Percentiles rank a stretch among this genome's conserved stretches.
Evolutionary conservation across 2,113 vertebrate genomes (phyloP).

Genomic region (Progne subis): DNA sequence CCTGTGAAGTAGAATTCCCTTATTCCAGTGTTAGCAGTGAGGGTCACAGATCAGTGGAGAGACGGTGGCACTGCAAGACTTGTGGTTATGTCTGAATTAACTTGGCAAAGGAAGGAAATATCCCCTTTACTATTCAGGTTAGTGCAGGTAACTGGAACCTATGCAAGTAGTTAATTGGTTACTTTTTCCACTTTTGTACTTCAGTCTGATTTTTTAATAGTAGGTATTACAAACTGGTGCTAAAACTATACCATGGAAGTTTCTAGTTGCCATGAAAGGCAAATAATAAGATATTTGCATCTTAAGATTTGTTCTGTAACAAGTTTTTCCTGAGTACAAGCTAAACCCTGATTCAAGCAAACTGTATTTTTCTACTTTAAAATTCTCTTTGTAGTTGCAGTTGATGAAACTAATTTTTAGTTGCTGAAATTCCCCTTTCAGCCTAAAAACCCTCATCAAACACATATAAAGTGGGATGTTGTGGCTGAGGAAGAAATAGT

Average conservation of each 20-base stretch:
- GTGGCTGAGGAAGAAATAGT: neutral
- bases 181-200: neutral
- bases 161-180: neutral
- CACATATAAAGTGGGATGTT: neutral
- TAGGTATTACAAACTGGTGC: neutral
- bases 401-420: neutral
- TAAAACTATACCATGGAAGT: neutral
- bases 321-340: neutral
- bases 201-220: neutral
- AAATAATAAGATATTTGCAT: neutral
- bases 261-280: neutral
- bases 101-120: neutral
- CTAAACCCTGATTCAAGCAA: neutral
- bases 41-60: neutral
- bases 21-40: fast-evolving
- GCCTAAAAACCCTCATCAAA: neutral
- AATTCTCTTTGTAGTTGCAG: neutral
- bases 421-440: neutral
- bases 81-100: neutral
- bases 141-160: neutral
- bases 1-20: neutral
- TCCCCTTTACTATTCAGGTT: neutral
- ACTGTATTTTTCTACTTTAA: neutral
- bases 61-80: neutral
- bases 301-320: neutral